These are phyloP conservation scores for Drosophila pseudotalamancana DNA, from an alignment of 2,888 invertebrate genomes.

Conservation along the genomic window DNA sequence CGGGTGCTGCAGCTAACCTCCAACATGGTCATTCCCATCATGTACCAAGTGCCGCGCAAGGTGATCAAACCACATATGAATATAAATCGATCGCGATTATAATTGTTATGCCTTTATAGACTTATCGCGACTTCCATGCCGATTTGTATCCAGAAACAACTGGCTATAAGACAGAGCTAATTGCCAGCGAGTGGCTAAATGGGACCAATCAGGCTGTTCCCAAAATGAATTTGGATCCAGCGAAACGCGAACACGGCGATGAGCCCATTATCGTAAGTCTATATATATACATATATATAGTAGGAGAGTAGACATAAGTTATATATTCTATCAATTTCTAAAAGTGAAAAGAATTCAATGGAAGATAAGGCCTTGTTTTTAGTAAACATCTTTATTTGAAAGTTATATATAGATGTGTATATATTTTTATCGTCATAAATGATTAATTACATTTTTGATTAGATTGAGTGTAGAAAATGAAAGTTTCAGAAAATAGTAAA, in stretches of 20 bases:
- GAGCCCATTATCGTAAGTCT: slow-evolving; percentile 87
- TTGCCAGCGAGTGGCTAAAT: slow-evolving; percentile 92
- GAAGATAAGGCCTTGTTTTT: no score
- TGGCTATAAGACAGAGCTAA: slow-evolving; percentile 91
- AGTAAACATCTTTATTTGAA: no score
- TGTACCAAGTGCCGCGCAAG: slow-evolving; percentile 97
- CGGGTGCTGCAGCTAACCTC: slow-evolving; percentile 94
- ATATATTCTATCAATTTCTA: not conserved
- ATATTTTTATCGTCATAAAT: not conserved
- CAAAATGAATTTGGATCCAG: slow-evolving; percentile 93
- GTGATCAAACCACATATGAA: slow-evolving; percentile 84
- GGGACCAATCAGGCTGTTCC: slow-evolving; percentile 90
- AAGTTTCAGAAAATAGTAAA: no score
- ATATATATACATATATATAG: not conserved
- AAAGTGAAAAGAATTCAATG: not conserved
- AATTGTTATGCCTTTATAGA: slow-evolving; percentile 85
- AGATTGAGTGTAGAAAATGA: no score
- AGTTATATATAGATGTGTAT: not conserved
- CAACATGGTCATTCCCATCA: slow-evolving; percentile 94
- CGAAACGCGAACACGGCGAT: slow-evolving; percentile 88
- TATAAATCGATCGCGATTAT: not conserved
- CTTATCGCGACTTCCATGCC: slow-evolving; percentile 96
- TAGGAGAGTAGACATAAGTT: no score
- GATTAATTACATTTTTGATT: no score
- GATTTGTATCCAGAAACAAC: slow-evolving; percentile 97